A percentile compares a stretch with the other conserved stretches of the same genome.
Evolutionary conservation across 1,140 invertebrate genomes (phyloP).

Genomic region (Brachionus calyciflorus): DNA sequence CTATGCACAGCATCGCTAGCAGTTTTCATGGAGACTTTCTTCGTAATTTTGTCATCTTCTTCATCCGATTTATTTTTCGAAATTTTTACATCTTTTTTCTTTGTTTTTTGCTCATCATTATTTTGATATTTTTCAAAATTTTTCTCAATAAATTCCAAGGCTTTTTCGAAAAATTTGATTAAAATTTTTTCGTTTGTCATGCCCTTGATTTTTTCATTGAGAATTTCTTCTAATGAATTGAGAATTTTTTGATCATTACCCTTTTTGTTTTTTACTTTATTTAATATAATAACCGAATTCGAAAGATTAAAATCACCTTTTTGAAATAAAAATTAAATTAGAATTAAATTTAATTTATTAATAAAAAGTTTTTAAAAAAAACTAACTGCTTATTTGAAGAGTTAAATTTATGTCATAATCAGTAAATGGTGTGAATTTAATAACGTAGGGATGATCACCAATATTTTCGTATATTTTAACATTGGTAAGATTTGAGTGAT

Average conservation of each 20-base stretch:
- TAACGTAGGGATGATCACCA: not conserved
- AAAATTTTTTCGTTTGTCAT: not conserved
- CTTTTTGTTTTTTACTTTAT: not conserved
- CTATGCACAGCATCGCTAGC: conserved; percentile 63
- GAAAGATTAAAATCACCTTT: not conserved
- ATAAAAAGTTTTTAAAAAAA: not conserved
- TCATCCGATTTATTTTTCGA: conserved; percentile 46
- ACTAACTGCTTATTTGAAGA: conserved; percentile 17
- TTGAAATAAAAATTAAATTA: not conserved
- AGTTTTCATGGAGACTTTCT: conserved; percentile 63
- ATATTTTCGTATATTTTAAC: conserved; percentile 18
- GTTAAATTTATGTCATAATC: conserved; percentile 10
- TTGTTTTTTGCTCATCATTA: conserved; percentile 48
- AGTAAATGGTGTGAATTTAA: not conserved
- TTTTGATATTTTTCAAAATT: conserved; percentile 46
- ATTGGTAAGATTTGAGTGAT: not conserved
- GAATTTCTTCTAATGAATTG: conserved; percentile 14
- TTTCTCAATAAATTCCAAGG: not conserved
- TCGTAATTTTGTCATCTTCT: conserved; percentile 50
- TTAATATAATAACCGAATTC: not conserved
- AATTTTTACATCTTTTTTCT: not conserved
- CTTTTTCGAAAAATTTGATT: conserved; percentile 14
- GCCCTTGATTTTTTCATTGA: not conserved
- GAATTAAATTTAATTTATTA: not conserved
- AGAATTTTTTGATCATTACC: not conserved